phyloP scores from a whole-genome alignment of 1,140 invertebrate genomes.

The Micrasema minimum region DNA sequence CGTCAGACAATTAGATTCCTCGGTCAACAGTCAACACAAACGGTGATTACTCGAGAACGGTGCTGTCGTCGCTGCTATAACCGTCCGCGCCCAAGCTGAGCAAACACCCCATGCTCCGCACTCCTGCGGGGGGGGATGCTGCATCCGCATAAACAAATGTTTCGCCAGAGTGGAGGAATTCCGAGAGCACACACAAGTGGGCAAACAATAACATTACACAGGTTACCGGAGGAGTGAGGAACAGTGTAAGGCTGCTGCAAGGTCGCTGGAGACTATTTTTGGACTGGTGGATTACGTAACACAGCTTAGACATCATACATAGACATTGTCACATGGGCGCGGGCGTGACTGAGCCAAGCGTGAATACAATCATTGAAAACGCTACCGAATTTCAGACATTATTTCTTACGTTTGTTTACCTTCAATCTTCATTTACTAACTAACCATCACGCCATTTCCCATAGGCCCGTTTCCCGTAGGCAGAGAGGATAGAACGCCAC shows the following conservation, averaged over 20 bases:
- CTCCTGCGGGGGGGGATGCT: background rate
- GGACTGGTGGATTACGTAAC: slow-evolving; percentile 7
- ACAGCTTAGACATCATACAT: too few relatives aligned
- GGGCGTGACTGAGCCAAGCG: background rate
- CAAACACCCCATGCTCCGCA: slow-evolving; percentile 1
- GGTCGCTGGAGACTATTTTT: slow-evolving; percentile 13
- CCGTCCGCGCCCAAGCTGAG: background rate
- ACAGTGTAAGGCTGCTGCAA: background rate
- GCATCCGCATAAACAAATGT: slow-evolving; percentile 24
- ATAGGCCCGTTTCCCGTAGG: too few relatives aligned
- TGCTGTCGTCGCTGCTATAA: too few relatives aligned
- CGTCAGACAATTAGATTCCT: background rate
- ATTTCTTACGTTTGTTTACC: too few relatives aligned
- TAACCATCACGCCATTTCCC: too few relatives aligned
- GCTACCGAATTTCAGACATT: too few relatives aligned
- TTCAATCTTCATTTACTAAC: too few relatives aligned
- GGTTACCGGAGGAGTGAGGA: background rate
- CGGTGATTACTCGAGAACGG: too few relatives aligned
- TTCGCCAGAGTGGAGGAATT: slow-evolving; percentile 13
- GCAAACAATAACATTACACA: slow-evolving; percentile 29
- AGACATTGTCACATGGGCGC: background rate
- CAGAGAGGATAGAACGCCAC: too few relatives aligned
- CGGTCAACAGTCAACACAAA: background rate
- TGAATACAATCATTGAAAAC: background rate
- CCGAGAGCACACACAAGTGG: slow-evolving; percentile 25